Base-by-base conservation (phyloP, 2,797 vertebrate genomes). In the Parauchenoglanis ngamensis region DNA sequence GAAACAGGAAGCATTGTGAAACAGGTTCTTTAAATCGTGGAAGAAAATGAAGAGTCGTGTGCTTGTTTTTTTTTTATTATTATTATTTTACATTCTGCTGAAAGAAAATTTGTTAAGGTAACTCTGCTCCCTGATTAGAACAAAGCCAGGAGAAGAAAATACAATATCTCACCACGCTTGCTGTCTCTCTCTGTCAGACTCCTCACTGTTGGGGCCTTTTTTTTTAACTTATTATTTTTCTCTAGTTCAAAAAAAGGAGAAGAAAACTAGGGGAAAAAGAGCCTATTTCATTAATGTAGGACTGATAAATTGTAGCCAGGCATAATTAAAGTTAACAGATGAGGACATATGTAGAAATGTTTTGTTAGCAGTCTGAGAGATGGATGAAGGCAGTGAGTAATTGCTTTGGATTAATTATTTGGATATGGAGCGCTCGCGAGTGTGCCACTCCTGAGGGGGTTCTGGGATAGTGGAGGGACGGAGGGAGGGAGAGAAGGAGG, bases 381-480 rank as follows among this genome's bases (percentile, higher is more conserved):
- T 94, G 95, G 95, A 96, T 95, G 95, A 95, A 96, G 95, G 94
- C 94, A 92, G 94, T 95, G 95, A 96, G 95, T 96, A 96, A 96
- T 96, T 96, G 95, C 95, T 95, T 95, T 94, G 95, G 95, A 96
- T 96, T 96, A 96, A 96, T 96, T 96, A 96, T 96, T 96, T 96
- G 95, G 95, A 95, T 96, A 95, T 91, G 92, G 93, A 92, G 94
- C 86, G 94, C 93, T 91, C 93, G 94, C 94, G 94, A 94, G 93
- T 94, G 85, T 86, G 75, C 93, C 93, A 93, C 94, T 96, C 95
- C 94, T 89, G 92, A 94, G 95, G 94, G 94, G 91, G 92, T 92
- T 93, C 92, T 91, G 90, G 92, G 88, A 90, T 88, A 90, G 93
- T 91, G 91, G 89, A 92, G 91, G 92, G 92, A 93, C 89, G 91